A percentile compares a stretch with the other conserved stretches of the same genome.
phyloP scores from a whole-genome alignment of 2,113 vertebrate species.

The Noctilio leporinus region DNA sequence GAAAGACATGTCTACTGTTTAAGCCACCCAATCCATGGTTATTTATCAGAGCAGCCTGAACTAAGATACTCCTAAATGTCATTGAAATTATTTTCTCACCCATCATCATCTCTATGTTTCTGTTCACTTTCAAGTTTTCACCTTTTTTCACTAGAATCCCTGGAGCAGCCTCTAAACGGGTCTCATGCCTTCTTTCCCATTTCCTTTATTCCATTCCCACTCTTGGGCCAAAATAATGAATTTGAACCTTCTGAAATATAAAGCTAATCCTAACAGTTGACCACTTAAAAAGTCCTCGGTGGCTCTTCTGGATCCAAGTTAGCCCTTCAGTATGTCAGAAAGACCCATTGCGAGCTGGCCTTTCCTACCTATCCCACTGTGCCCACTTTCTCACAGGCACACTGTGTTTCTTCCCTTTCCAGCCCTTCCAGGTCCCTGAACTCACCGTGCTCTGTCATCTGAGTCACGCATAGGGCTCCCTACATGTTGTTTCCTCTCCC shows the following conservation, averaged over 20 bases:
- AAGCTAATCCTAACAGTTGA: not conserved
- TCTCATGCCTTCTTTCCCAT: not conserved
- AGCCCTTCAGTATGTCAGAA: not conserved
- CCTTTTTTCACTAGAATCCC: not conserved
- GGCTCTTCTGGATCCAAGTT: not conserved
- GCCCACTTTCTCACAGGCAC: not conserved
- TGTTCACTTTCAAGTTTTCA: not conserved
- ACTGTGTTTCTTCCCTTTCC: not conserved
- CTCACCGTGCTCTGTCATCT: fast-evolving
- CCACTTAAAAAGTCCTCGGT: not conserved
- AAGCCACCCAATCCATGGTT: not conserved
- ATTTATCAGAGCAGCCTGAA: not conserved
- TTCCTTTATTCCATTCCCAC: not conserved
- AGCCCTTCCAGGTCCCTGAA: not conserved
- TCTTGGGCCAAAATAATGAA: not conserved
- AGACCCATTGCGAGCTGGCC: not conserved
- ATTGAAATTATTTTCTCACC: not conserved
- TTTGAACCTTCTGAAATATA: not conserved
- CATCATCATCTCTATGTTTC: not conserved
- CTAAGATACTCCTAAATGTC: not conserved
- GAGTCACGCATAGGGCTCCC: not conserved
- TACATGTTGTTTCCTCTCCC: not conserved
- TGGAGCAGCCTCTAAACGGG: not conserved
- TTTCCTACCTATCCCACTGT: too few species aligned
- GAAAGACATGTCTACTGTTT: not conserved